A percentile compares a stretch with the other conserved stretches of the same genome.
phyloP scores from a whole-genome alignment of 2,797 vertebrate species.

The Eospalax fontanierii region DNA sequence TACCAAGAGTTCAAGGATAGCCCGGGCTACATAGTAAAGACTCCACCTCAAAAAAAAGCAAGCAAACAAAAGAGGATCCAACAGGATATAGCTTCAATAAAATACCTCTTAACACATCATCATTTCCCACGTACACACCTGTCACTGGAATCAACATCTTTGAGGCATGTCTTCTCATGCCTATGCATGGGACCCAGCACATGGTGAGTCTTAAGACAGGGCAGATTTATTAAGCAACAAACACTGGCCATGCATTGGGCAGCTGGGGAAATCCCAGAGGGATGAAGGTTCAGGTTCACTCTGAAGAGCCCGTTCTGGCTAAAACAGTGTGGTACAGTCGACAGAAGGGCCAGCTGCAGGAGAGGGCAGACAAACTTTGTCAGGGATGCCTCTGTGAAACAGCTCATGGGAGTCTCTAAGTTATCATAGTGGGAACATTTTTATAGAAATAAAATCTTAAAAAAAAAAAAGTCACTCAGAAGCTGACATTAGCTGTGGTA shows the following conservation, averaged over 20 bases:
- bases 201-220: neutral
- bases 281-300: neutral
- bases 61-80: neutral
- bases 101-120: neutral
- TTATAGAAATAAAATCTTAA: neutral
- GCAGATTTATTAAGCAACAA: neutral
- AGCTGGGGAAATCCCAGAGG: neutral
- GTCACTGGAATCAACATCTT: neutral
- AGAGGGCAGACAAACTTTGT: neutral
- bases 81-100: neutral
- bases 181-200: neutral
- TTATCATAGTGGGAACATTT: neutral
- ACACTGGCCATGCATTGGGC: neutral
- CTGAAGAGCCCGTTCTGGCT: neutral
- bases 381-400: neutral
- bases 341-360: neutral
- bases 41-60: neutral
- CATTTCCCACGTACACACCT: neutral
- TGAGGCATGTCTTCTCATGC: neutral
- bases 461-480: neutral
- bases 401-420: neutral
- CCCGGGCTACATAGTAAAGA: neutral
- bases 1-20: neutral
- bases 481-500: neutral
- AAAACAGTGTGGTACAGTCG: fast-evolving